Evolutionary conservation across 2,113 vertebrate species (phyloP), one percentile per base, ranked within the genome.

Genomic region (Motacilla tschutschensis): DNA sequence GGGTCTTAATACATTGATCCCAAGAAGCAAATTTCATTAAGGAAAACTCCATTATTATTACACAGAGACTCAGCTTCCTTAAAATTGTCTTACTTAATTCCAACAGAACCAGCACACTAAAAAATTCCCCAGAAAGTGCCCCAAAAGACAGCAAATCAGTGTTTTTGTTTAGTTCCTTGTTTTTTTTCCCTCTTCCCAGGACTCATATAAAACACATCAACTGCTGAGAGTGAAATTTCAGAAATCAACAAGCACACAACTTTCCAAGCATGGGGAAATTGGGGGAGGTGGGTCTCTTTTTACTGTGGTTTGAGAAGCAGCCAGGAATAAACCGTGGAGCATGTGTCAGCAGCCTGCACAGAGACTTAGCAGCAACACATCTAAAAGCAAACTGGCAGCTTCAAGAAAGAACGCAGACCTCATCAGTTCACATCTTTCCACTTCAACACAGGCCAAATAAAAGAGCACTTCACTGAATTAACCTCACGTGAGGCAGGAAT

Each of bases 391-490:
- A 79, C 81, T 66, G 81, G 71, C 90, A 91, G 88, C 36, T 86
- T 84, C 59, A 81, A 63, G 92, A 95, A 51, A 86, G 86, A 95
- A 93, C 2, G 0, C 92, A 94, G 88, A 91, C 92, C 83, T 90
- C 93, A 90, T 63, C 86, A 66, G 63, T 60, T 88, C 78, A 73
- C 75, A 79, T 93, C 90, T 91, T 93, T 91, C 83, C 88, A 91
- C 64, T 93, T 86, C 92, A 89, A 65, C 86, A 66, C 14, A 51
- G 41, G 78, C 78, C 90, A 86, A 89, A 76, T 44, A 62, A 81
- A 91, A 88, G 77, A 93, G 80, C 78, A 88, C 85, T 94, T 70
- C 71, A 86, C 70, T 88, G 83, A 95, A 86, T 88, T 93, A 93
- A 81, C 70, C 74, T 93, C 91, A 91, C 31, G 36, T 81, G 88